Conservation (phyloP, 2,113 vertebrate genomes). For the Chloroceryle aenea region DNA sequence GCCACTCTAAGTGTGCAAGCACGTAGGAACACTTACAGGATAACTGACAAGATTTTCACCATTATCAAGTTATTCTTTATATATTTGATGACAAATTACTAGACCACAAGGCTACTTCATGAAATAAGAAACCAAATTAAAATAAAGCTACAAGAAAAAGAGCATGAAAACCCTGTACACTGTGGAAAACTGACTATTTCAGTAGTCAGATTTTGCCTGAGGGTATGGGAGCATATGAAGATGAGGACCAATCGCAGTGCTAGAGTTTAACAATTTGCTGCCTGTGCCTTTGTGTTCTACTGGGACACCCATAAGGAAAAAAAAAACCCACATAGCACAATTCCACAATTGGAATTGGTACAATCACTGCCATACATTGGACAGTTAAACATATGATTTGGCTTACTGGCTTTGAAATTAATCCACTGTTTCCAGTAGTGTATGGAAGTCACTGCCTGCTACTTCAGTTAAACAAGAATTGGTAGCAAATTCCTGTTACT, state of each 20-base stretch:
- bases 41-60: not conserved
- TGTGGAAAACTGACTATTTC: not conserved
- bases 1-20: not conserved
- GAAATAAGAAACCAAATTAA: not conserved
- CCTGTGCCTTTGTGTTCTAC: not conserved
- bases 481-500: not conserved
- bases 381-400: not conserved
- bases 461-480: not conserved
- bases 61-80: not conserved
- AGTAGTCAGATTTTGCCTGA: not conserved
- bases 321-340: not conserved
- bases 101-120: not conserved
- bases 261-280: not conserved
- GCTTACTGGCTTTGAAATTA: too few relatives aligned
- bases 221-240: not conserved
- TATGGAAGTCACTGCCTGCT: not conserved
- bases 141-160: not conserved
- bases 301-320: not conserved
- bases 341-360: not conserved
- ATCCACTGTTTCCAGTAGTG: not conserved
- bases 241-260: not conserved
- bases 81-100: not conserved
- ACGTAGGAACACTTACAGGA: not conserved
- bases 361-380: not conserved
- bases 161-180: not conserved